Evolutionary conservation across 2,113 vertebrate genomes (phyloP), one percentile per base, ranked within the genome.

Genomic region (Xenopus borealis): DNA sequence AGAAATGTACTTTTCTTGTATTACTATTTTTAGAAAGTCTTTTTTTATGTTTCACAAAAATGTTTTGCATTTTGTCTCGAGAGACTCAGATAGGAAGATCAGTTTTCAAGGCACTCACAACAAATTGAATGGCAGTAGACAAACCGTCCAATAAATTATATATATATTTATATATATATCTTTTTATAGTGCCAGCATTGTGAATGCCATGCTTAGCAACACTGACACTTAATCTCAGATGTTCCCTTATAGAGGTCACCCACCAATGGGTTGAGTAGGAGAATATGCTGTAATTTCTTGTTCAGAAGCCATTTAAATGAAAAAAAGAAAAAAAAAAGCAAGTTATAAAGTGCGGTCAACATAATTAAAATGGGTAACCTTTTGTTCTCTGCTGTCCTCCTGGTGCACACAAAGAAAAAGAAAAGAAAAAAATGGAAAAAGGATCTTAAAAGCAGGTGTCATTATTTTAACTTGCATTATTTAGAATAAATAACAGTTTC

Each of bases 71-170:
- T 75, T 96, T 93, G 91, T 96, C 93, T 92, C 92, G 89, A 89
- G 88, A 95, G 94, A 96, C 94, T 95, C 93, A 91, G 90, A 94
- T 94, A 95, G 94, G 95, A 98, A 97, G 94, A 95, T 98, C 94
- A 85, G 90, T 95, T 94, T 95, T 95, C 92, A 98, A 98, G 96
- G 96, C 96, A 98, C 95, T 95, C 95, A 94, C 88, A 78, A 97
- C 94, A 93, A 94, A 94, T 95, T 90, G 91, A 92, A 94, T 89
- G 93, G 95, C 94, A 95, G 95, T 91, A 95, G 91, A 92, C 92
- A 92, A 93, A 95, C 93, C 92, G 93, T 95, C 93, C 89, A 93
- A 93, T 92, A 93, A 94, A 92, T 93, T 89, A 91, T 85, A 88
- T 89, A 85, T 40, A 9, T 27, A 27, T 27, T 27, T 40, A 40